Base-by-base conservation (phyloP, 2,797 vertebrate species). In the Pantherophis vulpinus region DNA sequence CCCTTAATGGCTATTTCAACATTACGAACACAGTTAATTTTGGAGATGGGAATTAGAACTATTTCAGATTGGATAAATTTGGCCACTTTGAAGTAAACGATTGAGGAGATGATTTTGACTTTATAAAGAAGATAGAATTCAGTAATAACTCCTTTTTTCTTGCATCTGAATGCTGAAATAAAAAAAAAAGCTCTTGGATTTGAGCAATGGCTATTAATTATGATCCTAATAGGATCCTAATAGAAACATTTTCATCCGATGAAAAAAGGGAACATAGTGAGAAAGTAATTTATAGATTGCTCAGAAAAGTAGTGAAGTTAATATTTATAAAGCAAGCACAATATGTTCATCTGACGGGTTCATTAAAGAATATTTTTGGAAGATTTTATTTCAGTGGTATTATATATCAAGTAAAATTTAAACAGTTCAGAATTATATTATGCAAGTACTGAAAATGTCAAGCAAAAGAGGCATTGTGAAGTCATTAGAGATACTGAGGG, bases 331-430 rank as follows among this genome's bases (percentile, higher is more conserved):
- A 91, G 60, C 20, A 87, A n/a, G 13, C 59, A 61, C 51, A 88
- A 88, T 54, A 88, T 58, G n/a, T 37, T 29, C n/a, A 88, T 56
- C 9, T 42, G 58, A 47, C 47, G 9, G 27, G 58, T 55, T 61
- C 42, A 47, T 92, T 88, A 88, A 88, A 66, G 27, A 92, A 88
- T n/a, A 88, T 70, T 70, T 88, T 32, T 70, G 66, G 32, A 11
- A 88, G 1, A 56, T 88, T 92, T 92, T 87, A 92, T 70, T 92
- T 70, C 60, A 92, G 55, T 66, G 25, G n/a, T 58, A 55, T 88
- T 87, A 70, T 12, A 56, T 92, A 25, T 25, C 61, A 88, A 32
- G 23, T 47, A 92, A 88, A 55, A 88, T 92, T 70, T 92, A 88
- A 87, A 56, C 60, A 66, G 32, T 88, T 92, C 86, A 27, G 23